Base-by-base conservation (phyloP, 2,113 vertebrate species). In the Elanoides forficatus region DNA sequence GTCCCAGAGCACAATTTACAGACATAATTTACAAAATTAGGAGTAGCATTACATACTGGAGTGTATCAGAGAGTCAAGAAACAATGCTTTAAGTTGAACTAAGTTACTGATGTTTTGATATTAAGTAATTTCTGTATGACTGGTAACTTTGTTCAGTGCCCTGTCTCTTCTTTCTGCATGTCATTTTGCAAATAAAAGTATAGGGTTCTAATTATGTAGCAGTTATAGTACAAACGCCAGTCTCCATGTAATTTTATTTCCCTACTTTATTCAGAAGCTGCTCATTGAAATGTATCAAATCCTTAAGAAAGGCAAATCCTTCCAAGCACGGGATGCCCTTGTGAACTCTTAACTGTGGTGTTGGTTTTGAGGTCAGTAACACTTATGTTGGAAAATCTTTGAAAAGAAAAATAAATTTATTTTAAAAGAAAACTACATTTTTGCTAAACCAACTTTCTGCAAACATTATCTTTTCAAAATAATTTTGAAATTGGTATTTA, bases 381-480 rank as follows among this genome's bases (percentile, higher is more conserved):
- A 7, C 4, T 45, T 15, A 11, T 0, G 0, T 9, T 71, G n/a
- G 18, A 78, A 81, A 72, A 9, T 2, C 1, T 17, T 38, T 50
- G 2, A 45, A 53, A 60, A 52, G 3, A 81, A 62, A 55, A 72
- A 38, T 0, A 34, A 48, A 21, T 11, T 47, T 6, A 7, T 47
- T 76, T 74, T 25, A 2, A 72, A 63, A 60, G 19, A 36, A 90
- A 65, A 59, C 21, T 0, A 15, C 2, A 12, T 21, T 91, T 88
- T 88, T 83, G 30, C 14, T 79, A 25, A 79, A 74, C 17, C 19
- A 40, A 3, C 4, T 36, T 83, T 50, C 38, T 58, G 27, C 11
- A 71, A 83, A 17, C 1, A 4, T 45, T 56, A 20, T 52, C 25
- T 29, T 71, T 32, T 23, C 9, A 60, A 42, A 62, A 84, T 34